These are phyloP conservation scores for Polia nebulosa DNA, from an alignment of 2,888 invertebrate species.

Conservation along the genomic window DNA sequence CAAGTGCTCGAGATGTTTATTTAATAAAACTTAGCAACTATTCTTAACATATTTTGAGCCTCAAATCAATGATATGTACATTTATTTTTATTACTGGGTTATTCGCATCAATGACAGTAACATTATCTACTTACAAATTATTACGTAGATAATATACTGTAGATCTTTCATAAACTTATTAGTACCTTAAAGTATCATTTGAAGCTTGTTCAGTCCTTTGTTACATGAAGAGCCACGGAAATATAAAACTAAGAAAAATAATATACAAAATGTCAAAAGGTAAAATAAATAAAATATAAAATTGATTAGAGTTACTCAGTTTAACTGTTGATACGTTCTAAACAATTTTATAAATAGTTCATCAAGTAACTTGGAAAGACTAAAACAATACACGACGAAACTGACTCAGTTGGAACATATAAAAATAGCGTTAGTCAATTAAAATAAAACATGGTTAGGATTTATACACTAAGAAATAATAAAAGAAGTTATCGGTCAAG, in stretches of 20 bases:
- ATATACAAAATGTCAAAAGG: slow-evolving; percentile 80
- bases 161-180: slow-evolving; percentile 63
- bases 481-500: slow-evolving; percentile 61
- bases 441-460: slow-evolving; percentile 63
- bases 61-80: slow-evolving; percentile 83
- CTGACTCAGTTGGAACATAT: slow-evolving; percentile 59
- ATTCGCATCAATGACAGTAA: slow-evolving; percentile 64
- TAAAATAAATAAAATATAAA: slow-evolving; percentile 80
- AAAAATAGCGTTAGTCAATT: slow-evolving; percentile 64
- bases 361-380: slow-evolving; percentile 71
- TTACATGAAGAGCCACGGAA: slow-evolving; percentile 65
- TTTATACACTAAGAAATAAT: slow-evolving; percentile 56
- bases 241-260: slow-evolving; percentile 76
- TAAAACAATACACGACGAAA: slow-evolving; percentile 70
- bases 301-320: slow-evolving; percentile 74
- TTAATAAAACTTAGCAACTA: slow-evolving; percentile 76
- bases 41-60: slow-evolving; percentile 80
- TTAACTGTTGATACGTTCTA: slow-evolving; percentile 70
- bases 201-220: slow-evolving; percentile 79
- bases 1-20: slow-evolving; percentile 73
- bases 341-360: slow-evolving; percentile 70
- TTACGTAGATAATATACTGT: slow-evolving; percentile 65
- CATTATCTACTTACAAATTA: slow-evolving; percentile 58
- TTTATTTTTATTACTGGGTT: slow-evolving; percentile 64
- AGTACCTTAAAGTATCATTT: slow-evolving; percentile 73